A percentile compares a stretch with the other conserved stretches of the same genome.
Evolutionary conservation across 2,797 vertebrate species (phyloP).

Genomic region (Simalia tracyae): DNA sequence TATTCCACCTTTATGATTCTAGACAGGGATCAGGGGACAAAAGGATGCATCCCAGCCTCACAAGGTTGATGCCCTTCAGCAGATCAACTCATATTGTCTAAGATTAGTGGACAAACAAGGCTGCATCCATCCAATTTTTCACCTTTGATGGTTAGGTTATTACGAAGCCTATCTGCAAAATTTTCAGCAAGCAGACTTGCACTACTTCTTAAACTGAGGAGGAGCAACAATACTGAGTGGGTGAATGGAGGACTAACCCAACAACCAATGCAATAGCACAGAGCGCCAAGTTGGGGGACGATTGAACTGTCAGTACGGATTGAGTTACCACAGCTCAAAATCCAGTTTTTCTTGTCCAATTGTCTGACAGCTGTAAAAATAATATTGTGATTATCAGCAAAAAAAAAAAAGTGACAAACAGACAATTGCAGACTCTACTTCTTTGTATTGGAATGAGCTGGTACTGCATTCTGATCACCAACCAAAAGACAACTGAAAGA

Average conservation of each 20-base stretch:
- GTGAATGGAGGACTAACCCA: too few species aligned
- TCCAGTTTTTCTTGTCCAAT: rapidly evolving
- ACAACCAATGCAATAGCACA: too few species aligned
- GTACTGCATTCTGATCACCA: background rate
- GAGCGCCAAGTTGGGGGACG: background rate
- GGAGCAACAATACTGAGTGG: too few species aligned
- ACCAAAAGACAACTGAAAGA: conserved; percentile 16
- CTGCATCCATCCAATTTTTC: background rate
- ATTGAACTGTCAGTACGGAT: background rate
- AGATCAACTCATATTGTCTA: background rate
- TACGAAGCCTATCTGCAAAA: too few species aligned
- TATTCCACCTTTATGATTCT: too few species aligned
- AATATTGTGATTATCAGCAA: background rate
- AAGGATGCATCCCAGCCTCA: too few species aligned
- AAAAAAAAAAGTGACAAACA: background rate
- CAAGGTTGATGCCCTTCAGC: too few species aligned
- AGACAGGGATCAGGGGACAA: too few species aligned
- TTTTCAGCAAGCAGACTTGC: too few species aligned
- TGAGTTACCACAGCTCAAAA: background rate
- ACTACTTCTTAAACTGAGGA: too few species aligned
- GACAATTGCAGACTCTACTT: conserved; percentile 13
- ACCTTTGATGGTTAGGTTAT: background rate
- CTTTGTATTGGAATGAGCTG: background rate
- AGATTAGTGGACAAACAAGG: background rate
- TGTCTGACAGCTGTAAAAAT: background rate